A percentile compares a stretch with the other conserved stretches of the same genome.
Conservation (phyloP, 2,888 invertebrate genomes). For the Apeira syringaria region DNA sequence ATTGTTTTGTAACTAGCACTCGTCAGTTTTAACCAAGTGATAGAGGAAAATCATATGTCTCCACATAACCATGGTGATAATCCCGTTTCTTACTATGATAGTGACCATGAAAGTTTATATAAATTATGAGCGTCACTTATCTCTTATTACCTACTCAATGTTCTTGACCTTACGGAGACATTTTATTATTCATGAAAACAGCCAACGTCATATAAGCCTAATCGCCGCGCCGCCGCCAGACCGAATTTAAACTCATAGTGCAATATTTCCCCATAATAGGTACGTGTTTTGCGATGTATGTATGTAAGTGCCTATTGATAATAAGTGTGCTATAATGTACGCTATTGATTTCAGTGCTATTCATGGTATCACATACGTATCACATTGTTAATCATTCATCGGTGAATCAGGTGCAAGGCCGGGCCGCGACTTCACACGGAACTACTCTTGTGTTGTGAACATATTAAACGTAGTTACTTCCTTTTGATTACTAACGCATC, state of each 20-base stretch:
- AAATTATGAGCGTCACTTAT: no score
- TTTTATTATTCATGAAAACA: constrained; percentile 9
- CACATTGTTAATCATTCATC: constrained; percentile 1
- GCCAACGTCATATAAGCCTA: constrained; percentile 6
- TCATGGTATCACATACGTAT: constrained; percentile 1
- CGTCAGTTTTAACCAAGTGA: no score
- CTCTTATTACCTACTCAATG: background rate
- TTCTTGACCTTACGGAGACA: constrained; percentile 4
- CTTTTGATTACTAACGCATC: no score
- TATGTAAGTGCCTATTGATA: no score
- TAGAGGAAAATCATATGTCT: no score
- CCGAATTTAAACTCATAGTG: constrained; percentile 1
- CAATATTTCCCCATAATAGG: constrained; percentile 1
- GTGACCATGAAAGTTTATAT: no score
- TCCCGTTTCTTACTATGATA: no score
- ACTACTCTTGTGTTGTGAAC: background rate
- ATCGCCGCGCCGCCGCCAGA: constrained; percentile 1
- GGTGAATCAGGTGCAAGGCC: constrained; percentile 2
- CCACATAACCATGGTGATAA: no score
- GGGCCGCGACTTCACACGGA: background rate
- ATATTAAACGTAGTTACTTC: no score
- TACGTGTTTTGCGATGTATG: background rate
- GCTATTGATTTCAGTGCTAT: constrained; percentile 4
- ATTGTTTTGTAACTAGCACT: no score
- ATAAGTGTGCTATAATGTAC: background rate